Base-by-base conservation (phyloP, 2,113 vertebrate species). In the Pygoscelis adeliae region DNA sequence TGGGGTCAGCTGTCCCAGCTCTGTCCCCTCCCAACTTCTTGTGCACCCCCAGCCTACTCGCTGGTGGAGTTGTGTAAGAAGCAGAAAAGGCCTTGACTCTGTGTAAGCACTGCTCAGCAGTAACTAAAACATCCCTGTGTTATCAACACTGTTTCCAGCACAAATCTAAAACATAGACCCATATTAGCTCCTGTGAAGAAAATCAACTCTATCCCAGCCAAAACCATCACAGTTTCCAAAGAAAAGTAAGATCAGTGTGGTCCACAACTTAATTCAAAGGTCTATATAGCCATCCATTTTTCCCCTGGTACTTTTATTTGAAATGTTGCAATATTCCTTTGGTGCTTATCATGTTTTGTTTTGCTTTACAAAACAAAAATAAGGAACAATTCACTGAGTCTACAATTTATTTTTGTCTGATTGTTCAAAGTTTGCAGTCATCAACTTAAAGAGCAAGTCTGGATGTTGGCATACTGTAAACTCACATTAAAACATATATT, bases 191-290 rank as follows among this genome's bases (percentile, higher is more conserved):
- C 42, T 42, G 42, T 42, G 42, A 42, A 42, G 42, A 42, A 42
- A 42, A 42, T 42, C 42, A 42, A 15, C 6, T 42, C 14, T 42
- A 42, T 42, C 42, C 42, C 42, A 42, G 42, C 42, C 42, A 42
- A 42, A 42, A 42, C 42, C 42, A 42, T 3, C 42, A 42, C 42
- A 42, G 42, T 42, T 42, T 79, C 81, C 46, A 81, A 96, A 87
- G 40, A 93, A 95, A 97, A 94, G 94, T 91, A 92, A 66, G 86
- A 90, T 77, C 66, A 94, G 13, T 61, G 22, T 76, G 94, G 70
- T 71, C 63, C 34, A 90, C 44, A 79, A 77, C 95, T 96, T 67
- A 86, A 95, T 97, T 80, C 67, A 86, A 80, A 95, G 55, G 29
- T 22, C 74, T 97, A 30, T 86, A 58, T 83, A 96, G 53, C 56